These are phyloP conservation scores for Myripristis murdjan DNA, from an alignment of 2,797 vertebrate genomes.

Conservation along the genomic window DNA sequence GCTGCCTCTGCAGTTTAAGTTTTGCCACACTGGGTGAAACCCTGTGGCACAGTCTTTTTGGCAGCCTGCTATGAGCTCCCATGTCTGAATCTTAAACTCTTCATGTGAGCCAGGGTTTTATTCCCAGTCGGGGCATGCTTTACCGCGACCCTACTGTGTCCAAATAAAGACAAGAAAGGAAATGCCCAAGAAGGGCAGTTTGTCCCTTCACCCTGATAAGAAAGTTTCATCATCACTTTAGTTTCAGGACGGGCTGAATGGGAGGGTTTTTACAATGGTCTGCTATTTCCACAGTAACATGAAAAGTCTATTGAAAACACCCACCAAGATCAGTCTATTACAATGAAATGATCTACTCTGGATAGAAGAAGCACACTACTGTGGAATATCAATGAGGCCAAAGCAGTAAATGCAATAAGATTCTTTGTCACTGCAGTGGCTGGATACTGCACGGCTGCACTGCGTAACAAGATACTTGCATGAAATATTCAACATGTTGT, in stretches of 20 bases:
- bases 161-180: not conserved
- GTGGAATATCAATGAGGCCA: slow-evolving; percentile 31
- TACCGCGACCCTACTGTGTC: not conserved
- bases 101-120: not conserved
- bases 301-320: slow-evolving; percentile 33
- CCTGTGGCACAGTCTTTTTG: not conserved
- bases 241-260: not conserved
- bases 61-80: no score
- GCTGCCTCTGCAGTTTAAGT: not conserved
- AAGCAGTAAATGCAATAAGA: slow-evolving; percentile 17
- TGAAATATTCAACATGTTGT: slow-evolving; percentile 32
- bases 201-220: not conserved
- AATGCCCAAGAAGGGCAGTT: not conserved
- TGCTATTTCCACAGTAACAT: slow-evolving; percentile 23
- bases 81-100: not conserved
- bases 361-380: slow-evolving; percentile 9
- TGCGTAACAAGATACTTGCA: not conserved
- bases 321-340: slow-evolving; percentile 30
- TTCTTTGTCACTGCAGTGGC: slow-evolving; percentile 17
- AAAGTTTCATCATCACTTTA: not conserved
- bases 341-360: slow-evolving; percentile 41
- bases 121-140: not conserved
- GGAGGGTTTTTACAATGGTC: not conserved
- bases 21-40: not conserved
- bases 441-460: slow-evolving; percentile 6